Base-by-base conservation (phyloP, 2,113 vertebrate genomes). In the Amia ocellicauda region DNA sequence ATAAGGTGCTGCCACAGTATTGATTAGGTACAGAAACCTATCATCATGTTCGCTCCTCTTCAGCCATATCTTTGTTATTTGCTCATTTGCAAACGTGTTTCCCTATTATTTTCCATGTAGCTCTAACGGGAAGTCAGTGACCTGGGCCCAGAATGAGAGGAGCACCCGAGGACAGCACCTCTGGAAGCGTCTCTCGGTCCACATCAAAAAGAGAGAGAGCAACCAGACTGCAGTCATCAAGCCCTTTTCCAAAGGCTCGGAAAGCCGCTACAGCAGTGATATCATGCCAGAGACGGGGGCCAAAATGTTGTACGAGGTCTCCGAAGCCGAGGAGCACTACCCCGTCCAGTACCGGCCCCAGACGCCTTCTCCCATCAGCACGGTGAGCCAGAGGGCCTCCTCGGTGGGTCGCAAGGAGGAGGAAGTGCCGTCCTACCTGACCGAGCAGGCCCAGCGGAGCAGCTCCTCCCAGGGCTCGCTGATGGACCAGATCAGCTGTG, bases 401-500 rank as follows among this genome's bases (percentile, higher is more conserved):
- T 86, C 91, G 0, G 85, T 90, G 1, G 86, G 86, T 67, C 83
- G 83, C 20, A 91, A 91, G n/a, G 90, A 93, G 50, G 81, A 88
- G 0, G 84, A 87, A 0, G 80, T 81, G 22, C 90, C 91, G 0
- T 84, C 87, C 13, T 92, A 93, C 75, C 81, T 85, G 14, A 82
- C 91, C 29, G 93, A 94, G 65, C 78, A 86, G 17, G 83, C 90
- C 36, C 91, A 91, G 60, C 28, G 81, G 40, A 87, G 88, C 8
- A 90, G 87, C 61, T 85, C 75, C 3, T 90, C 86, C 2, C 93
- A 92, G 82, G 93, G 90, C 1, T 94, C 94, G 0, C 87, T 99
- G 62, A 93, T 98, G 95, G 97, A 98, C 73, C 97, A 98, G 88
- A 99, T 99, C 86, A 98, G 96, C 80, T 96, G 95, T 1, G 97